Evolutionary conservation across 2,797 vertebrate genomes (phyloP).

Genomic region (Bovichtus diacanthus): DNA sequence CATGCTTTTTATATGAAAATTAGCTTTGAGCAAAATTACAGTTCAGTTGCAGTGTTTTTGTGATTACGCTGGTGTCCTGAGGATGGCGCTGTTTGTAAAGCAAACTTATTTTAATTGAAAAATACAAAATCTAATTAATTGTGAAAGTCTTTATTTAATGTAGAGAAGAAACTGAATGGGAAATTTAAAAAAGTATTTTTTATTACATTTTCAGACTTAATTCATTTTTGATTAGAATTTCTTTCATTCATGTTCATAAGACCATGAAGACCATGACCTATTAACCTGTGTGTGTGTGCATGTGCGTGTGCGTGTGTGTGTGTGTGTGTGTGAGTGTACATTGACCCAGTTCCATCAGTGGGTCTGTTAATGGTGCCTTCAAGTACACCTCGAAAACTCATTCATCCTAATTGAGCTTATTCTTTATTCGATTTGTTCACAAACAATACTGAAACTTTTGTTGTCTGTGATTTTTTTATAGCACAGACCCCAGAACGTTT

Average conservation of each 20-base stretch:
- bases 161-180: not conserved
- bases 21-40: too few species aligned
- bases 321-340: not conserved
- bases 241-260: too few species aligned
- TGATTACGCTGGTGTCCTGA: constrained; percentile 19
- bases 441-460: not conserved
- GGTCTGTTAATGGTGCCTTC: constrained; percentile 19
- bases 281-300: not conserved
- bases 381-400: not conserved
- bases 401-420: not conserved
- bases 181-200: not conserved
- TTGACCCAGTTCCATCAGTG: not conserved
- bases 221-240: too few species aligned
- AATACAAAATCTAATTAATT: not conserved
- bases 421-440: not conserved
- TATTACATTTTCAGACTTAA: not conserved
- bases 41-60: constrained; percentile 8
- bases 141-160: not conserved
- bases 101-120: not conserved
- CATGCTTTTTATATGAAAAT: not conserved
- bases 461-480: not conserved
- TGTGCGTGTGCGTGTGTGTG: not conserved
- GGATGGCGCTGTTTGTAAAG: constrained; percentile 45
- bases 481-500: not conserved
- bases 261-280: too few species aligned